Conservation (phyloP, 2,113 vertebrate species). For the Cololabis saira region DNA sequence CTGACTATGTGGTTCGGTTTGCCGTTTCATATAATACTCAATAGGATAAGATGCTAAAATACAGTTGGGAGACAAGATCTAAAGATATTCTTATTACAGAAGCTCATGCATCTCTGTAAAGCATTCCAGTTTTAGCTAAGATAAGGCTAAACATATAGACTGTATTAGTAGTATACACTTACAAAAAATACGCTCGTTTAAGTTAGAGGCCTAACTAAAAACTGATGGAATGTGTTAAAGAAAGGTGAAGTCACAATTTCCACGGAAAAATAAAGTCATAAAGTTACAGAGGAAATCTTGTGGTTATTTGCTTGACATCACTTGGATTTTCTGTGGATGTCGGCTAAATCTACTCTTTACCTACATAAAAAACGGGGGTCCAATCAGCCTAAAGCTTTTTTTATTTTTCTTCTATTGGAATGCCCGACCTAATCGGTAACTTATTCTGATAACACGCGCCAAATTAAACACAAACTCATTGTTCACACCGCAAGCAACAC, state of each 20-base stretch:
- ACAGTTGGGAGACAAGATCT: slow-evolving; percentile 44
- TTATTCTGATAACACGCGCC: neutral
- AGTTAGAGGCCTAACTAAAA: slow-evolving; percentile 45
- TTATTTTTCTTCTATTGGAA: neutral
- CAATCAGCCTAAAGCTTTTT: neutral
- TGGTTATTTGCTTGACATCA: neutral
- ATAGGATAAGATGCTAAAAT: slow-evolving; percentile 36
- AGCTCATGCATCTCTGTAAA: slow-evolving; percentile 72
- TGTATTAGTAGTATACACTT: slow-evolving; percentile 23
- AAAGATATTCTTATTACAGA: slow-evolving; percentile 49
- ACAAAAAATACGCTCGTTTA: slow-evolving; percentile 48
- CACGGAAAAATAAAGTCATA: slow-evolving; percentile 28
- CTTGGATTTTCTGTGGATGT: neutral
- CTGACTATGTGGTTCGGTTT: neutral
- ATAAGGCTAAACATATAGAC: slow-evolving; percentile 58
- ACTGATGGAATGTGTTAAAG: slow-evolving; percentile 33
- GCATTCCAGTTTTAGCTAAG: slow-evolving; percentile 67
- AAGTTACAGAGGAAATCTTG: slow-evolving; percentile 26
- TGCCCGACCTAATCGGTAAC: neutral
- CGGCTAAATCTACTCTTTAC: neutral
- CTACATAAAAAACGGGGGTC: neutral
- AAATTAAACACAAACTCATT: slow-evolving; percentile 22
- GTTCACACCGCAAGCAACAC: slow-evolving; percentile 43
- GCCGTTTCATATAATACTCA: slow-evolving; percentile 15
- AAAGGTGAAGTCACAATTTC: slow-evolving; percentile 45